These are phyloP conservation scores for Cossypha dichroa DNA, from an alignment of 2,797 vertebrate species.

Conservation along the genomic window DNA sequence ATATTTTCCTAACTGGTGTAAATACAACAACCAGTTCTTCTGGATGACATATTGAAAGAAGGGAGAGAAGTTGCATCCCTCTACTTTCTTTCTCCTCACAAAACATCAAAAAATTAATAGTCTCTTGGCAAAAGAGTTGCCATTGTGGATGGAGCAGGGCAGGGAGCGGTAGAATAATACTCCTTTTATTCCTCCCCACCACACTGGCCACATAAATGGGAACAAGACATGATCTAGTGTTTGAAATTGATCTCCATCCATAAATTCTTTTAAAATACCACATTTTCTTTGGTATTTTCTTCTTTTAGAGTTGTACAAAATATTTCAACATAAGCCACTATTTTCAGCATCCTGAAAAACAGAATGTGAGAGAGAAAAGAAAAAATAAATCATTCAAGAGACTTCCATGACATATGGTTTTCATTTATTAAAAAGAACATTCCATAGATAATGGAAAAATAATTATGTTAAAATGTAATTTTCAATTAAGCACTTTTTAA, in stretches of 20 bases:
- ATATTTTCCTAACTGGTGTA: not conserved
- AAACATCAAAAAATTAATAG: not conserved
- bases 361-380: not conserved
- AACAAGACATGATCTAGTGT: not conserved
- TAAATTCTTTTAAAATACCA: not conserved
- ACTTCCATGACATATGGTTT: not conserved
- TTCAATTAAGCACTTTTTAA: not conserved
- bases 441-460: not conserved
- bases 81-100: not conserved
- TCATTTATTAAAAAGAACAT: not conserved
- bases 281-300: not conserved
- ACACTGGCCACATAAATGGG: not conserved
- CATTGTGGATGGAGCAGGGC: not conserved
- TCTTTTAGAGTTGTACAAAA: not conserved
- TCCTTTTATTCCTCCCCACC: not conserved
- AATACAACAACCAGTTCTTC: not conserved
- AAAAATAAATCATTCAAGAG: not conserved
- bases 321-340: constrained; percentile 12
- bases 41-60: not conserved
- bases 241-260: constrained; percentile 5
- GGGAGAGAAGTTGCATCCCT: not conserved
- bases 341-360: not conserved
- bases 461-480: not conserved
- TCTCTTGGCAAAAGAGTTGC: not conserved
- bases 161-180: not conserved